A percentile compares a stretch with the other conserved stretches of the same genome.
phyloP scores from a whole-genome alignment of 2,797 vertebrate species.

The Poeciliopsis gracilis region DNA sequence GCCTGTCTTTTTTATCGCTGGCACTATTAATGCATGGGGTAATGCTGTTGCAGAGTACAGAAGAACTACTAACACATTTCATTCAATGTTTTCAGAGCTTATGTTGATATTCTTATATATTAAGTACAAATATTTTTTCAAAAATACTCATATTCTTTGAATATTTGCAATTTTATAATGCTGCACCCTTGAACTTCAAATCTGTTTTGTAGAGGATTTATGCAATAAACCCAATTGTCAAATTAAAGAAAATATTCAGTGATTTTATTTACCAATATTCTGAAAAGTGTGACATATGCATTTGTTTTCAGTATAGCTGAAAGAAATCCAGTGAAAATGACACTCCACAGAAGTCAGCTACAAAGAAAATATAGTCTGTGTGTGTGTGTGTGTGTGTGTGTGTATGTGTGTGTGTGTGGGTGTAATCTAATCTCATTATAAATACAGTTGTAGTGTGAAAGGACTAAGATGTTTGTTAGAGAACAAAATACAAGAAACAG shows the following conservation, averaged over 20 bases:
- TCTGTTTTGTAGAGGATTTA: neutral
- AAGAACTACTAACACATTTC: conserved; percentile 48
- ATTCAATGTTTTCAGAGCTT: conserved; percentile 46
- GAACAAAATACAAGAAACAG: too few species aligned
- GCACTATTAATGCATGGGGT: conserved; percentile 62
- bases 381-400: too few species aligned
- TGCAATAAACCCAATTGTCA: neutral
- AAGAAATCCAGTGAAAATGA: too few species aligned
- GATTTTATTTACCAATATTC: too few species aligned
- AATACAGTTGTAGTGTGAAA: too few species aligned
- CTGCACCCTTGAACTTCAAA: neutral
- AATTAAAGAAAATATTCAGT: neutral
- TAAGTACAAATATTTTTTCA: neutral
- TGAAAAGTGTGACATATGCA: too few species aligned
- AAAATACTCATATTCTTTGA: neutral
- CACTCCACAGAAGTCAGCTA: too few species aligned
- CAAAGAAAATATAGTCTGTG: too few species aligned
- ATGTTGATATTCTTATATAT: neutral
- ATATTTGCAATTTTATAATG: neutral
- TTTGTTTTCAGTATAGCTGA: too few species aligned
- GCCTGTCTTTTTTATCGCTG: conserved; percentile 66
- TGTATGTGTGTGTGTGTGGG: too few species aligned
- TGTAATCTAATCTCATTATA: too few species aligned
- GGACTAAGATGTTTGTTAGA: too few species aligned
- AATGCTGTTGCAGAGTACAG: conserved; percentile 49